Base-by-base conservation (phyloP, 2,797 vertebrate genomes). In the Momotus momota region DNA sequence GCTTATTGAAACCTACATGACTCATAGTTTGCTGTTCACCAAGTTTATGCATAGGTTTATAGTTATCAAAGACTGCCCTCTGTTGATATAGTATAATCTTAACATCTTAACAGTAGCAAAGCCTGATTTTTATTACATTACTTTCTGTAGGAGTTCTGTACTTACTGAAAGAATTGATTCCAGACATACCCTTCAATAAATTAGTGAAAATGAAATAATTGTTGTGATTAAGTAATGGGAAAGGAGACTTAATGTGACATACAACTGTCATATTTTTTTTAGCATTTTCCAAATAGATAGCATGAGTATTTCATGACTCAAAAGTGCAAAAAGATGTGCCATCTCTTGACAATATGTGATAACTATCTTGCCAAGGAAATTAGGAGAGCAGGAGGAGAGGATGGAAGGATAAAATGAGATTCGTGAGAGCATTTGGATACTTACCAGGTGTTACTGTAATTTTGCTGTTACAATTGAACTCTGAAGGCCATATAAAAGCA, bases 51-150 rank as follows among this genome's bases (percentile, higher is more conserved):
- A 51, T 8, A 57, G 70, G 33, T 78, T 27, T 62, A 41, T 60
- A 45, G 62, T 81, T 96, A 93, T 93, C 66, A 70, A 92, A 96
- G 88, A 62, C 94, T 94, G 96, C 95, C 95, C 93, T 96, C 96
- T 97, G 62, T 95, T 95, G 96, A 93, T 90, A 61, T 6, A 5
- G 7, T 26, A 9, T 72, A 69, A 74, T 90, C 61, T 74, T 88
- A 78, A 67, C 70, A 77, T 77, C 54, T 41, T 58, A 66, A 61
- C 1, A 7, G 38, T 29, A 58, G 8, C 0, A 0, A 70, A 70
- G 14, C 29, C 45, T 20, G 33, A 67, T 75, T 88, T 78, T 33
- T 79, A 38, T 12, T 73, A 13, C 6, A 4, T 54, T 71, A 21
- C 1, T 61, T 82, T 72, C 46, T 0, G 0, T 26, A 21, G 31